These are phyloP conservation scores for Cotesia glomerata DNA, from an alignment of 1,140 invertebrate species.

Conservation along the genomic window DNA sequence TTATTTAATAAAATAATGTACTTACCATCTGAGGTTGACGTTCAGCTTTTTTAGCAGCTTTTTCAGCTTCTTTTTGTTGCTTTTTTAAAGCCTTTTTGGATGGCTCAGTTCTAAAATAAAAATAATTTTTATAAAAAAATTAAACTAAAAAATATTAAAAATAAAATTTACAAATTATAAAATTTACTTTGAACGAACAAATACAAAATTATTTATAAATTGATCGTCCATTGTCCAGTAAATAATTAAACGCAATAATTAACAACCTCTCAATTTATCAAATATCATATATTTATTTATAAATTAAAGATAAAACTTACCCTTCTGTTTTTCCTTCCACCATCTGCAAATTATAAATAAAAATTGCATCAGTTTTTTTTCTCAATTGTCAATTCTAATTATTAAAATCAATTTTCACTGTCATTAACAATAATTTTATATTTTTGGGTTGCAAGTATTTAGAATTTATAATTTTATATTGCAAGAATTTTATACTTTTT, in stretches of 20 bases:
- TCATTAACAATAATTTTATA: no score
- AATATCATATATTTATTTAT: background rate
- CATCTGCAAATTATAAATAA: constrained; percentile 40
- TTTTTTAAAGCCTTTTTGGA: constrained; percentile 76
- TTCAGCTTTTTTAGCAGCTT: constrained; percentile 70
- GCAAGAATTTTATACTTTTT: no score
- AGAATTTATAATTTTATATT: no score
- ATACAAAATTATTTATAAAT: constrained; percentile 1
- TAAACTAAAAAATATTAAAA: constrained; percentile 3
- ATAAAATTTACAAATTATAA: background rate
- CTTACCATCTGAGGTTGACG: constrained; percentile 44
- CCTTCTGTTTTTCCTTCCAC: constrained; percentile 20
- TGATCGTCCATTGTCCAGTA: background rate
- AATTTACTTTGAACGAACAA: background rate
- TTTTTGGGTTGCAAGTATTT: no score
- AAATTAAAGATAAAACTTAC: constrained; percentile 21
- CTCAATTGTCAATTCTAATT: background rate
- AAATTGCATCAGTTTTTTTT: constrained; percentile 9
- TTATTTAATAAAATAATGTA: no score
- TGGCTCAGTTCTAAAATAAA: constrained; percentile 44
- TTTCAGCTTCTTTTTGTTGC: constrained; percentile 72
- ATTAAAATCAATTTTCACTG: no score
- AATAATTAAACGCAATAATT: no score
- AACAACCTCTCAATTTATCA: background rate
- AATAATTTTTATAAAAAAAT: constrained; percentile 6